Percentiles rank a stretch among this genome's conserved stretches.
phyloP scores from a whole-genome alignment of 2,797 vertebrate genomes.

The Manis javanica region DNA sequence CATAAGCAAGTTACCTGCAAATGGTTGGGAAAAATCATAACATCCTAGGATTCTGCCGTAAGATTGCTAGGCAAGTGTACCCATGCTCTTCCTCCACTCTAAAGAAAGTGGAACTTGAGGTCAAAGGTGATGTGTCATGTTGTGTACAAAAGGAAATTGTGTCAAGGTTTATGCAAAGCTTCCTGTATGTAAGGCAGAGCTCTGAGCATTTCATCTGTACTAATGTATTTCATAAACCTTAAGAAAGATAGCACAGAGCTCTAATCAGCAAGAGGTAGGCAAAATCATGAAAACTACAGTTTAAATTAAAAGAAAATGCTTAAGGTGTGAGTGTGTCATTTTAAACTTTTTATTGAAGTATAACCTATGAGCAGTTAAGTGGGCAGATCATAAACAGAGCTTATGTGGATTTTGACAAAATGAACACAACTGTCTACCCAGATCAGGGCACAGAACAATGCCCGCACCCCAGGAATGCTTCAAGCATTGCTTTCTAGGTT shows the following conservation, averaged over 20 bases:
- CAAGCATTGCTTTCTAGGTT: neutral
- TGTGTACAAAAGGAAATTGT: neutral
- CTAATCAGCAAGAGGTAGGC: neutral
- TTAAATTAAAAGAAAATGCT: neutral
- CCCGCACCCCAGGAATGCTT: neutral
- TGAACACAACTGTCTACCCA: neutral
- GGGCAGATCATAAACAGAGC: neutral
- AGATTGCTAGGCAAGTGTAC: neutral
- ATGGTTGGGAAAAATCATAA: neutral
- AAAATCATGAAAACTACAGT: neutral
- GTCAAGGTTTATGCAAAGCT: neutral
- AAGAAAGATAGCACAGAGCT: neutral
- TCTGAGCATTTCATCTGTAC: neutral
- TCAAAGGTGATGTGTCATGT: accelerated
- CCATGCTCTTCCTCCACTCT: neutral
- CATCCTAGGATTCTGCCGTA: neutral
- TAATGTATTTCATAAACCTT: neutral
- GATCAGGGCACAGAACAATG: neutral
- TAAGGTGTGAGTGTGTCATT: neutral
- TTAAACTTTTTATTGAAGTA: neutral
- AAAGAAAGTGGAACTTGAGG: neutral
- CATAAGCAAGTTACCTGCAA: neutral
- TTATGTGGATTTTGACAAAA: neutral
- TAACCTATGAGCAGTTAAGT: neutral
- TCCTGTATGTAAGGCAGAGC: neutral